Evolutionary conservation across 2,888 invertebrate species (phyloP).

Genomic region (Homarus gammarus): DNA sequence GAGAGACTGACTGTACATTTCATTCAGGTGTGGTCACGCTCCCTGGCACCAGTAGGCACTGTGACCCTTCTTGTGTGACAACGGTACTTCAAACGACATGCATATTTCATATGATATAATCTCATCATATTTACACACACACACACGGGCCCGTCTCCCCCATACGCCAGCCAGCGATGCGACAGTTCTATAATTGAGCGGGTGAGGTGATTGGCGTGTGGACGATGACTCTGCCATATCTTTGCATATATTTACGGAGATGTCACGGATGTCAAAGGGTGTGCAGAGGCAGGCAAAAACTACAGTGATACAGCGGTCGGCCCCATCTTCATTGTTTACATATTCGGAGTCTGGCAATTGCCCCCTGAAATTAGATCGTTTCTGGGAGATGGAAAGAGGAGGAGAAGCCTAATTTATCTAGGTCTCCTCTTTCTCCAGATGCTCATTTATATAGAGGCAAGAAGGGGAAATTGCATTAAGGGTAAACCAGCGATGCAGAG

Average conservation of each 20-base stretch:
- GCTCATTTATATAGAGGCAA: too few relatives aligned
- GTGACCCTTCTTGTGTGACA: too few relatives aligned
- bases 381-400: slow-evolving; percentile 15
- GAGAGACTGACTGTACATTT: too few relatives aligned
- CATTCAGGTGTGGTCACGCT: too few relatives aligned
- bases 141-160: background rate
- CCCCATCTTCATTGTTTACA: slow-evolving; percentile 4
- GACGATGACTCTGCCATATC: slow-evolving; percentile 21
- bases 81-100: too few relatives aligned
- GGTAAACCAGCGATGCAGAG: too few relatives aligned
- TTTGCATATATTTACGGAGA: slow-evolving; percentile 31
- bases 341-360: slow-evolving; percentile 12
- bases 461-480: too few relatives aligned
- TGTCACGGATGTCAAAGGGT: background rate
- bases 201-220: slow-evolving; percentile 16
- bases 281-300: background rate
- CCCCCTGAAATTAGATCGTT: slow-evolving; percentile 2
- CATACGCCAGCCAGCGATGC: background rate
- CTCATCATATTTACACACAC: too few relatives aligned
- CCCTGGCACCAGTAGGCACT: too few relatives aligned
- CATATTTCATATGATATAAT: too few relatives aligned
- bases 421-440: background rate
- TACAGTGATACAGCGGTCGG: background rate
- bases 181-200: slow-evolving; percentile 30
- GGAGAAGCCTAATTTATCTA: slow-evolving; percentile 2